Base-by-base conservation (phyloP, 2,888 invertebrate genomes). In the Pegoplata infirma region DNA sequence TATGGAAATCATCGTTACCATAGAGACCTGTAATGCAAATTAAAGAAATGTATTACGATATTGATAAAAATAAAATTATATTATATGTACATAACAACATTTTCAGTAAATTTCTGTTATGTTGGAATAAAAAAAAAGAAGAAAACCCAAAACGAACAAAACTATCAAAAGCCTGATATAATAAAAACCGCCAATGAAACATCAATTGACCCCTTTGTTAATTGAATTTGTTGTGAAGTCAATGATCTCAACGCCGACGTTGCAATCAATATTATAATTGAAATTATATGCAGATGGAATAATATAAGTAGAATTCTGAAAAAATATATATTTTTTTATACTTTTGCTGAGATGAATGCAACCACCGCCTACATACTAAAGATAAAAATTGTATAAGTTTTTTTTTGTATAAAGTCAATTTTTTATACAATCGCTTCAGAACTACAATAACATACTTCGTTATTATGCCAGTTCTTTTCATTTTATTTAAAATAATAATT, bases 1-100 rank as follows among this genome's bases (percentile, higher is more conserved):
- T 96, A 92, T 98, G 97, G 61, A 97, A 93, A 89, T 97, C 97
- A 89, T 98, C 97, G 91, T 98, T 98, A 81, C 98, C 98, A 90
- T 97, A 98, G 80, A 98, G 93, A 74, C 92, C 90, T 90, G 83
- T n/a, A 73, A 61, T 58, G 12, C 3, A 46, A 14, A 59, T 49
- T 44, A 49, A 44, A 3, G 28, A 10, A 44, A 8, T 14, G 10
- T 16, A 66, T 40, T 14, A 44, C 5, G 44, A n/a, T 12, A 49
- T 17, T 14, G 8, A 2, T 58, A 17, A 12, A 32, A 12, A n/a
- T n/a, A n/a, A n/a, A n/a, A n/a, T n/a, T n/a, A n/a, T n/a, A n/a
- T n/a, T n/a, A n/a, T n/a, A n/a, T n/a, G n/a, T n/a, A n/a, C n/a
- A n/a, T n/a, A n/a, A n/a, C n/a, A 32, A 28, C 14, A 7, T 25